Percentiles rank a stretch among this genome's conserved stretches.
Conservation (phyloP, 2,113 vertebrate species). For the Planiliza haematocheilus region DNA sequence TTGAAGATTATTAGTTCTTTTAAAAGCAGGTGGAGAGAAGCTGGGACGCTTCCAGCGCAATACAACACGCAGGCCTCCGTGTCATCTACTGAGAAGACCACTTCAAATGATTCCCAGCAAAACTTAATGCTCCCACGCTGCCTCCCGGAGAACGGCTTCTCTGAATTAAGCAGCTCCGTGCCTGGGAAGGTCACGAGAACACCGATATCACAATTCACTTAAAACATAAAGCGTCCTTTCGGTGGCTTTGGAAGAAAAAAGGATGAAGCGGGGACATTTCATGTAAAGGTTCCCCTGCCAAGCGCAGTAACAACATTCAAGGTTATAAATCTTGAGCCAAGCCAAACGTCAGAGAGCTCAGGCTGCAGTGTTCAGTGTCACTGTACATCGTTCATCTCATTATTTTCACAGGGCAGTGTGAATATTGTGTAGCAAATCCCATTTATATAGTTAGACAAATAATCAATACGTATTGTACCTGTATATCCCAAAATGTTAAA, state of each 20-base stretch:
- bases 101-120: constrained; percentile 6
- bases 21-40: constrained; percentile 16
- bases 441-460: too few relatives aligned
- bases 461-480: too few relatives aligned
- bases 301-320: neutral
- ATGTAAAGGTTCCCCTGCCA: neutral
- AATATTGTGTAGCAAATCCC: too few relatives aligned
- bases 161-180: neutral
- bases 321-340: neutral
- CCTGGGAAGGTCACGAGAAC: constrained; percentile 14
- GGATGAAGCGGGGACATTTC: constrained; percentile 8
- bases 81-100: constrained; percentile 14
- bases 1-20: constrained; percentile 21
- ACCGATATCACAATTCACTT: constrained; percentile 8
- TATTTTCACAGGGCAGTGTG: too few relatives aligned
- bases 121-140: constrained; percentile 1
- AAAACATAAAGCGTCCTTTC: constrained; percentile 4
- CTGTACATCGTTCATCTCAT: too few relatives aligned
- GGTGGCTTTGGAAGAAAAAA: constrained; percentile 22
- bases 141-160: constrained; percentile 2
- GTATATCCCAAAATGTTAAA: too few relatives aligned
- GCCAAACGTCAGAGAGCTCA: neutral
- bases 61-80: neutral
- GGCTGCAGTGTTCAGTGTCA: neutral
- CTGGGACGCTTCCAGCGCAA: constrained; percentile 12